phyloP scores from a whole-genome alignment of 1,140 invertebrate species.

The Penaeus indicus region DNA sequence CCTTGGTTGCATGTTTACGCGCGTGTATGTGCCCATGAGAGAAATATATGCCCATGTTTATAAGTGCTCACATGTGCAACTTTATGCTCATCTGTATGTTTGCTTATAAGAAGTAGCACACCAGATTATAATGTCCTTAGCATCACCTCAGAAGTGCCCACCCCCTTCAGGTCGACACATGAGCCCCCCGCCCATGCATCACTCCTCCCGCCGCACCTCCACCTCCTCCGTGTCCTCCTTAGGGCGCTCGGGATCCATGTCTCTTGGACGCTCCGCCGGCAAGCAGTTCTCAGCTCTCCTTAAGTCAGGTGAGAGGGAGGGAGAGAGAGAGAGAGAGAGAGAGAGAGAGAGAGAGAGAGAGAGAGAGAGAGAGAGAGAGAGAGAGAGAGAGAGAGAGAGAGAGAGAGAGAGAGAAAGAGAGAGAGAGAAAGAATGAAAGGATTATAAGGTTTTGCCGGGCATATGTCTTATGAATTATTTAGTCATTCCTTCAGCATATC shows the following conservation, averaged over 20 bases:
- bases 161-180: slow-evolving; percentile 34
- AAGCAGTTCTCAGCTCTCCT: slow-evolving; percentile 61
- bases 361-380: too few relatives aligned
- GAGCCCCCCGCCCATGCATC: slow-evolving; percentile 51
- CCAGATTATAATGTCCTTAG: too few relatives aligned
- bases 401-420: slow-evolving; percentile 24
- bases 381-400: slow-evolving; percentile 4
- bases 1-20: too few relatives aligned
- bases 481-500: too few relatives aligned
- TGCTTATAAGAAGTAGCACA: too few relatives aligned
- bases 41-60: too few relatives aligned
- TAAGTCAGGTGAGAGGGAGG: slow-evolving; percentile 49
- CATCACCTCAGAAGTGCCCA: too few relatives aligned
- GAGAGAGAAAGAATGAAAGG: neutral
- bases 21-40: too few relatives aligned
- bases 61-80: too few relatives aligned
- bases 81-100: too few relatives aligned
- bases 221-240: slow-evolving; percentile 8
- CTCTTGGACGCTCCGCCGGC: slow-evolving; percentile 58
- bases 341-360: slow-evolving; percentile 11
- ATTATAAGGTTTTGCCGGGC: neutral
- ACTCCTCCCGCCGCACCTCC: slow-evolving; percentile 31
- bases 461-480: neutral
- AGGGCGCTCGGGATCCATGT: slow-evolving; percentile 47
- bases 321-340: neutral